phyloP scores from a whole-genome alignment of 2,797 vertebrate genomes.

The Chanos chanos region DNA sequence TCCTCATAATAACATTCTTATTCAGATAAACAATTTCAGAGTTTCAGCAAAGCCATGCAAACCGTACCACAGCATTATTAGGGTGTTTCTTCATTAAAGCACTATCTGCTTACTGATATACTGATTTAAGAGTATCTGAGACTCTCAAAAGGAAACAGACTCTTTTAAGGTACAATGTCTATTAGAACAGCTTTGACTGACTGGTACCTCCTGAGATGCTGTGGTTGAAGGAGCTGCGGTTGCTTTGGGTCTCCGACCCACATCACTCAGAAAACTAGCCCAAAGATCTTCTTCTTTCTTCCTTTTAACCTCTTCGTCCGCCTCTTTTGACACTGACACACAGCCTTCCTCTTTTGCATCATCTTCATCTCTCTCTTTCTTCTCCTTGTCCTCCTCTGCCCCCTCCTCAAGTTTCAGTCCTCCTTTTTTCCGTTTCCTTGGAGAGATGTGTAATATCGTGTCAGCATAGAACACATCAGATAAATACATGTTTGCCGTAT shows the following conservation, averaged over 20 bases:
- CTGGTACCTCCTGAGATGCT: slow-evolving; percentile 48
- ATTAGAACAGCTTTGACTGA: background rate
- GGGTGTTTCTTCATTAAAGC: too few species aligned
- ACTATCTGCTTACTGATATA: too few species aligned
- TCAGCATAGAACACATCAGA: background rate
- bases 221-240: slow-evolving; percentile 24
- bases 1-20: too few species aligned
- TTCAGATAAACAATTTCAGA: too few species aligned
- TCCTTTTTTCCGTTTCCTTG: slow-evolving; percentile 82
- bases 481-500: background rate
- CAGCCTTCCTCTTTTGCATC: slow-evolving; percentile 33
- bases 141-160: too few species aligned
- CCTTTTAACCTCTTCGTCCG: slow-evolving; percentile 56
- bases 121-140: too few species aligned
- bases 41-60: too few species aligned
- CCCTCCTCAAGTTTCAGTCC: slow-evolving; percentile 66
- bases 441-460: background rate
- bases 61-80: too few species aligned
- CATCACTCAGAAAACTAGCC: slow-evolving; percentile 93
- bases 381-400: slow-evolving; percentile 38
- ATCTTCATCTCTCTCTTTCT: slow-evolving; percentile 46
- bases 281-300: slow-evolving; percentile 92
- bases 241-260: slow-evolving; percentile 78
- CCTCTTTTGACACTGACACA: slow-evolving; percentile 2
- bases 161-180: background rate